Conservation (phyloP, 2,888 invertebrate species). For the Philereme transversata region DNA sequence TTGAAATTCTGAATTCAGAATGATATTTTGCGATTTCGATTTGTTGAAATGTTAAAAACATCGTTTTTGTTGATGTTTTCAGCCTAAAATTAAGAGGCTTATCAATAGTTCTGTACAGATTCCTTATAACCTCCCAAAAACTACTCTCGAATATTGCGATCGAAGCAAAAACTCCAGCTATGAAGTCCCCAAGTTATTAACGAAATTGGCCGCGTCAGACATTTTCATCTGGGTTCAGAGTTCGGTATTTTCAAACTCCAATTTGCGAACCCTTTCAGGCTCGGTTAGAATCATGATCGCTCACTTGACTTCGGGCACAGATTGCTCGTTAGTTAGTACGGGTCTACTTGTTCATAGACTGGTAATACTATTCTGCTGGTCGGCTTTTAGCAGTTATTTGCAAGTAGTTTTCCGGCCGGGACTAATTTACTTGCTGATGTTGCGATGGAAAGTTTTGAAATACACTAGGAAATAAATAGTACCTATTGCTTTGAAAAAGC, state of each 20-base stretch:
- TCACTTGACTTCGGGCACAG: constrained; percentile 21
- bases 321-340: constrained; percentile 10
- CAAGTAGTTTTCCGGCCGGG: constrained; percentile 6
- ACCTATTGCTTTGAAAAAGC: too few relatives aligned
- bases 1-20: too few relatives aligned
- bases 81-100: neutral
- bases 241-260: constrained; percentile 26
- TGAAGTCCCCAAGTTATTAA: constrained; percentile 20
- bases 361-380: constrained; percentile 5
- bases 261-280: constrained; percentile 27
- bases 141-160: constrained; percentile 19
- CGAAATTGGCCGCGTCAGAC: constrained; percentile 11
- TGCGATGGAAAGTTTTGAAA: neutral
- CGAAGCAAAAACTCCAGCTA: constrained; percentile 10
- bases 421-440: constrained; percentile 6
- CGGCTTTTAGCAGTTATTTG: constrained; percentile 22
- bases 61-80: too few relatives aligned
- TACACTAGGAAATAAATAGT: neutral
- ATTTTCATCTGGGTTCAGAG: constrained; percentile 18
- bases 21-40: too few relatives aligned
- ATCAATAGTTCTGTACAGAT: too few relatives aligned
- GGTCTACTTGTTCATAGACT: constrained; percentile 5
- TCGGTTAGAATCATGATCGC: constrained; percentile 20
- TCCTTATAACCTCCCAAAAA: constrained; percentile 9
- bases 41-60: too few relatives aligned